These are phyloP conservation scores for Dynastes grantii DNA, from an alignment of 2,888 invertebrate species.

Conservation along the genomic window DNA sequence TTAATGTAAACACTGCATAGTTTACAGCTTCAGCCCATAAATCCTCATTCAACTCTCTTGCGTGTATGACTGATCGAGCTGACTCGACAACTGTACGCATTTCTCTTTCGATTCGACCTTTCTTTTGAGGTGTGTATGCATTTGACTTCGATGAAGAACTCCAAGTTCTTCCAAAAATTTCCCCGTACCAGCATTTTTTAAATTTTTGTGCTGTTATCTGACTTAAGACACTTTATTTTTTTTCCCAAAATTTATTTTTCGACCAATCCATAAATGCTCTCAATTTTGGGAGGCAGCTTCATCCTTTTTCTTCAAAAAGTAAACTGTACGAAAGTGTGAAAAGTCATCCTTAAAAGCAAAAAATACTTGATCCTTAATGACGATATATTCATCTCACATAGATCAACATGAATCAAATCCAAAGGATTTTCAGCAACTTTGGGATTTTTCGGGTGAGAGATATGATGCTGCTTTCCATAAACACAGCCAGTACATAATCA, in stretches of 20 bases:
- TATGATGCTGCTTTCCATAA: constrained; percentile 3
- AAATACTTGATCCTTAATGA: no score
- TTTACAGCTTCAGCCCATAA: constrained; percentile 64
- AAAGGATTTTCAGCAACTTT: constrained; percentile 10
- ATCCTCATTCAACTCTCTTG: constrained; percentile 55
- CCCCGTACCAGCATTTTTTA: constrained; percentile 57
- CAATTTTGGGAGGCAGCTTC: no score
- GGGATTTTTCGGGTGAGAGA: constrained; percentile 14
- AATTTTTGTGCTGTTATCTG: constrained; percentile 62
- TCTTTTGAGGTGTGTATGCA: constrained; percentile 65
- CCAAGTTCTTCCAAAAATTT: constrained; percentile 52
- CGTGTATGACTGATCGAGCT: constrained; percentile 60
- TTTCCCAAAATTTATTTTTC: constrained; percentile 61
- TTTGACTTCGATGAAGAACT: constrained; percentile 53
- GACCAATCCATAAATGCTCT: no score
- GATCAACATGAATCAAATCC: no score
- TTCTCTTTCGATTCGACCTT: constrained; percentile 64
- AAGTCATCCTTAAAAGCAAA: no score
- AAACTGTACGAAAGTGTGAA: no score
- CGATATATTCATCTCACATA: no score
- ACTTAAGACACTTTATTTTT: constrained; percentile 45
- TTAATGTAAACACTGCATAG: constrained; percentile 55
- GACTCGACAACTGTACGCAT: constrained; percentile 63
- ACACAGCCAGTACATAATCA: no score
- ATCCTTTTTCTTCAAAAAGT: no score